Conservation (phyloP, 2,113 vertebrate species). For the Colistium nudipinnis region DNA sequence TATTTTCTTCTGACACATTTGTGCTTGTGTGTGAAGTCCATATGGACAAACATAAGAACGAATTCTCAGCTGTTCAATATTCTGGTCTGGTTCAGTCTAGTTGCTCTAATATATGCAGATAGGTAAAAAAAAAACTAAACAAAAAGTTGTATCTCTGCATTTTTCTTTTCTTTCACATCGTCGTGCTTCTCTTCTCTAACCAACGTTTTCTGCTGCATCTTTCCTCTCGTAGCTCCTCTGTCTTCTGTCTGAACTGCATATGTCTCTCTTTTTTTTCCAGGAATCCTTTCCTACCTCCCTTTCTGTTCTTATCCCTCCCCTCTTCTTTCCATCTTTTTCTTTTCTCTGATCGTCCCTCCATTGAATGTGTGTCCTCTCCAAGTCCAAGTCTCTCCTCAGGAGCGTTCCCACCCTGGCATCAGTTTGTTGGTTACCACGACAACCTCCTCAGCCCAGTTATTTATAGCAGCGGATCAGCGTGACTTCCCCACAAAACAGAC, state of each 20-base stretch:
- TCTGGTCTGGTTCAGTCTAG: too few relatives aligned
- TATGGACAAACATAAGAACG: not conserved
- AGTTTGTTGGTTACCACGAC: constrained; percentile 76
- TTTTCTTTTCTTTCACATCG: not conserved
- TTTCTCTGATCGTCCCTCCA: constrained; percentile 19
- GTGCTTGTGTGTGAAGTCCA: not conserved
- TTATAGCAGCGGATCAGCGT: constrained; percentile 69
- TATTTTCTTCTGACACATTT: too few relatives aligned
- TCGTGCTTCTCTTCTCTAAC: not conserved
- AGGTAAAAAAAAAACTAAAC: too few relatives aligned
- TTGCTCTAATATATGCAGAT: too few relatives aligned
- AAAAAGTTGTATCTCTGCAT: too few relatives aligned
- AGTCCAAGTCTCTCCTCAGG: constrained; percentile 54
- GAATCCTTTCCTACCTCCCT: not conserved
- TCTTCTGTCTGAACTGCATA: not conserved
- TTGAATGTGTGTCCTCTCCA: constrained; percentile 20
- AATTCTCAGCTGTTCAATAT: not conserved
- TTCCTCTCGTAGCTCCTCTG: too few relatives aligned
- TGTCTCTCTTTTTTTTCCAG: not conserved
- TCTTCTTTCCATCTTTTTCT: constrained; percentile 4
- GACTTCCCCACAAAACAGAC: constrained; percentile 47
- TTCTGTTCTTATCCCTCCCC: not conserved
- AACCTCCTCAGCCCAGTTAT: constrained; percentile 72
- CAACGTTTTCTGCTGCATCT: too few relatives aligned
- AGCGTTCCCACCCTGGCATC: constrained; percentile 67